Conservation (phyloP, 2,113 vertebrate species). For the Sterna hirundo region DNA sequence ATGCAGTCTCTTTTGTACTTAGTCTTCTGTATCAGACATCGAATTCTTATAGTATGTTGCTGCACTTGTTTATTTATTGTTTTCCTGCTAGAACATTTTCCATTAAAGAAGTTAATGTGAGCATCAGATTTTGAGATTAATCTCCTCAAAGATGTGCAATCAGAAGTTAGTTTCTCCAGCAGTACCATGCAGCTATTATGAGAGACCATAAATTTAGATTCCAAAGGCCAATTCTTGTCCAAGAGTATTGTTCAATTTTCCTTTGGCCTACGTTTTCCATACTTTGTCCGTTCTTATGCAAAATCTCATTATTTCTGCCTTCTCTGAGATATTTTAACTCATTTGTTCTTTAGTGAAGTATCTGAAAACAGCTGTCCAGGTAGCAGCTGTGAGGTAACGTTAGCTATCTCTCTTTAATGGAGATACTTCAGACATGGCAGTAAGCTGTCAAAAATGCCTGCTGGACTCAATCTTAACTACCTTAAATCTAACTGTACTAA, state of each 20-base stretch:
- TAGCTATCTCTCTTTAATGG: neutral
- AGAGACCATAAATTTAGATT: neutral
- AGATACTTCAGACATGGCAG: neutral
- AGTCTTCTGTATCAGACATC: neutral
- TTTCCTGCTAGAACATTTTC: neutral
- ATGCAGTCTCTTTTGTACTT: neutral
- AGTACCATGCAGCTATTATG: neutral
- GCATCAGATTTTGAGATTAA: neutral
- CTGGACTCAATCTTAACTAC: neutral
- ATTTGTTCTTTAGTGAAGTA: neutral
- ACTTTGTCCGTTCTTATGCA: accelerated
- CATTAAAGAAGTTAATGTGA: neutral
- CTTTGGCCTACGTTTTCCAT: neutral
- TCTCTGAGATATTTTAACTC: neutral
- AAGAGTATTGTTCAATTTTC: neutral
- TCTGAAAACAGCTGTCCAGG: neutral
- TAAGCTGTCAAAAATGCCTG: neutral
- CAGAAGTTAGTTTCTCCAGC: neutral
- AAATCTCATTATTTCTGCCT: neutral
- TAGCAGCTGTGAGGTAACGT: neutral
- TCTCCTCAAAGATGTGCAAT: neutral
- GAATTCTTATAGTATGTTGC: neutral
- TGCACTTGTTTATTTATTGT: neutral
- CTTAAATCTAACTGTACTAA: neutral
- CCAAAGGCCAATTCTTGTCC: neutral